A percentile compares a stretch with the other conserved stretches of the same genome.
phyloP scores from a whole-genome alignment of 2,113 vertebrate species.

The Brachypteracias leptosomus region DNA sequence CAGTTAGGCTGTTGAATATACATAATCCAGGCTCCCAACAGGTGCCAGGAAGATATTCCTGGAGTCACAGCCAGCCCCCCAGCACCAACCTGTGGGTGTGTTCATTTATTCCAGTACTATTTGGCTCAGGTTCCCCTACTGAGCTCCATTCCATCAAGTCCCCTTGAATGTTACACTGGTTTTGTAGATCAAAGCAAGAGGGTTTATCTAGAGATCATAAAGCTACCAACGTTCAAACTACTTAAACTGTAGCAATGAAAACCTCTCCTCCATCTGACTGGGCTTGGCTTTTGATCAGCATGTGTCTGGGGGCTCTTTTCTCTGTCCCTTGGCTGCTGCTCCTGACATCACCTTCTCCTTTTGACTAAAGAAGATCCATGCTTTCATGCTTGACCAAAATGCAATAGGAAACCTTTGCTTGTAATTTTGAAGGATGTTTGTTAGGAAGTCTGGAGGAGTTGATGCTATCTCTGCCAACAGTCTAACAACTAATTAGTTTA shows the following conservation, averaged over 20 bases:
- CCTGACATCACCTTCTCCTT: neutral
- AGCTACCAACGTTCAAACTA: neutral
- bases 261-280: neutral
- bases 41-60: neutral
- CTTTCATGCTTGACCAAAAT: neutral
- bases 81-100: neutral
- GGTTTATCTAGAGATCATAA: neutral
- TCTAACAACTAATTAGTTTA: constrained; percentile 1
- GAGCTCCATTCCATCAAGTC: neutral
- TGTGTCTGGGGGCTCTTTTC: neutral
- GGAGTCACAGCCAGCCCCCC: neutral
- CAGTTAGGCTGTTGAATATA: constrained; percentile 5
- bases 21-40: neutral
- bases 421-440: neutral
- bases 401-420: neutral
- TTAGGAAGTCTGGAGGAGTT: neutral
- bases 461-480: constrained; percentile 2
- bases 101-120: neutral
- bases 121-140: neutral
- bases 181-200: neutral
- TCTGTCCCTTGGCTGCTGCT: neutral
- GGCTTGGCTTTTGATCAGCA: neutral
- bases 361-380: neutral
- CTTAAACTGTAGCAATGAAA: neutral
- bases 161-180: fast-evolving